Conservation (phyloP, 1,140 invertebrate species). For the Diorhabda sublineata region DNA sequence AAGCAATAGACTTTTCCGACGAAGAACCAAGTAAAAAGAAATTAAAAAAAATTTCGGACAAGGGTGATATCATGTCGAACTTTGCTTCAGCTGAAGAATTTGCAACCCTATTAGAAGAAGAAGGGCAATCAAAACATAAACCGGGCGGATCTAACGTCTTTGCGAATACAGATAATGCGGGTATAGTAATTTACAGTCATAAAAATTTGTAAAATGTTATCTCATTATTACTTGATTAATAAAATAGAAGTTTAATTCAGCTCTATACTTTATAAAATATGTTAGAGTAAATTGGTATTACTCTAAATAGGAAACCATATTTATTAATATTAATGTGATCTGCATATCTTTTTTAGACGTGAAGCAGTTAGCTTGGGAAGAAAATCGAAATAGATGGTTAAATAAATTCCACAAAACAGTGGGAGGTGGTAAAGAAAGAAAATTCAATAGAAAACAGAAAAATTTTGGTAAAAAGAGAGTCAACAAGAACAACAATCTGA, state of each 20-base stretch:
- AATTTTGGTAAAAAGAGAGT: slow-evolving; percentile 8
- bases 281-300: too few species aligned
- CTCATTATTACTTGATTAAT: too few species aligned
- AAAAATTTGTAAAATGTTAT: too few species aligned
- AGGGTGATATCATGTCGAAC: slow-evolving; percentile 32
- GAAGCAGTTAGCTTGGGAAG: slow-evolving; percentile 45
- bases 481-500: slow-evolving; percentile 1
- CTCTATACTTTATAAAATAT: too few species aligned
- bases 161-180: slow-evolving; percentile 43
- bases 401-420: slow-evolving; percentile 38
- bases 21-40: slow-evolving; percentile 27
- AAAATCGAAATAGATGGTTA: slow-evolving; percentile 42
- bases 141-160: slow-evolving; percentile 41
- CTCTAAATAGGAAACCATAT: too few species aligned
- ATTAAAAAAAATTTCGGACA: slow-evolving; percentile 24
- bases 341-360: slow-evolving; percentile 32
- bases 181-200: slow-evolving; percentile 23
- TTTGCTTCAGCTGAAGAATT: slow-evolving; percentile 48
- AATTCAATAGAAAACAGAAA: slow-evolving; percentile 16
- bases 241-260: too few species aligned
- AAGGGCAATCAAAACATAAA: slow-evolving; percentile 38
- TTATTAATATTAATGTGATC: too few species aligned
- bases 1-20: slow-evolving; percentile 25
- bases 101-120: slow-evolving; percentile 44
- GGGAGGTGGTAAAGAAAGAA: slow-evolving; percentile 22